Evolutionary conservation across 2,797 vertebrate genomes (phyloP).

Genomic region (Cetoscarus ocellatus): DNA sequence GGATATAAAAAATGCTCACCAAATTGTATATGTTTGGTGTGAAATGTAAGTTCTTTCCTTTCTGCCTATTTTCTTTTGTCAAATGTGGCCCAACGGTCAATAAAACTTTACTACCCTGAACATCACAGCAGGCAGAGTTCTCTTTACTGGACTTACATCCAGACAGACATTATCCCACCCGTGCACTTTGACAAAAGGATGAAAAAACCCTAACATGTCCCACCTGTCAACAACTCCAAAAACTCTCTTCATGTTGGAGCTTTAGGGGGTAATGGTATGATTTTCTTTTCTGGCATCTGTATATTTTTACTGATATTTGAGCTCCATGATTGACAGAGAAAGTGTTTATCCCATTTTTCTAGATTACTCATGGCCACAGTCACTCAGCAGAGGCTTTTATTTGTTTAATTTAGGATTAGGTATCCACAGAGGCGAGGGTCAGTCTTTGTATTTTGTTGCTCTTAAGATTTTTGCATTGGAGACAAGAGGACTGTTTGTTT

Average conservation of each 20-base stretch:
- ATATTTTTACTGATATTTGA: constrained; percentile 74
- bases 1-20: no score
- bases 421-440: constrained; percentile 58
- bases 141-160: constrained; percentile 26
- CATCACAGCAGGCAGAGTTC: not conserved
- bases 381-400: constrained; percentile 49
- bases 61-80: no score
- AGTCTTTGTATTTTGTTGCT: constrained; percentile 67
- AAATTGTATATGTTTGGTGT: no score
- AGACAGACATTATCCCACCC: constrained; percentile 37
- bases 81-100: no score
- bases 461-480: constrained; percentile 65
- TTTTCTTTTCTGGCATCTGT: constrained; percentile 64
- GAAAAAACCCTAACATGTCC: not conserved
- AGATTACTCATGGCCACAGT: constrained; percentile 53
- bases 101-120: no score
- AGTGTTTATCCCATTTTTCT: constrained; percentile 60
- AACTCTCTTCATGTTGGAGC: constrained; percentile 29
- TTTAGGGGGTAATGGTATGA: constrained; percentile 43
- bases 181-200: constrained; percentile 14
- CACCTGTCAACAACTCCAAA: constrained; percentile 10
- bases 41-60: no score
- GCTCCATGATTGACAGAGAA: constrained; percentile 43
- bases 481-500: constrained; percentile 77
- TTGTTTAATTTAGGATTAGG: constrained; percentile 78